Evolutionary conservation across 2,113 vertebrate species (phyloP).

Genomic region (Brachyhypopomus gauderio): DNA sequence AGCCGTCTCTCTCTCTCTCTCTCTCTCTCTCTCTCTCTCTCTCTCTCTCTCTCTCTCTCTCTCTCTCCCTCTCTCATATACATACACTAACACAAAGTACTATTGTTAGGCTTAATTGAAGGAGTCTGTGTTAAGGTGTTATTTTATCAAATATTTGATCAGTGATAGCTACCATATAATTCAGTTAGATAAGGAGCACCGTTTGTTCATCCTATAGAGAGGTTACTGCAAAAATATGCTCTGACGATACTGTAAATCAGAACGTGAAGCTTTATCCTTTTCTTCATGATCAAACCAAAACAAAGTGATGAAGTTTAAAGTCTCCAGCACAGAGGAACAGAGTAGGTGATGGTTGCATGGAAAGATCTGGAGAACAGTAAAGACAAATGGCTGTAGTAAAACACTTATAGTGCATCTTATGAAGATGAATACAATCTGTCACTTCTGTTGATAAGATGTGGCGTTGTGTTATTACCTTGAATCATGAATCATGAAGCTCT

Average conservation of each 20-base stretch:
- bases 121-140: conserved; percentile 45
- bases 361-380: too few relatives aligned
- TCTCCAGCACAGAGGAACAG: background rate
- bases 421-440: too few relatives aligned
- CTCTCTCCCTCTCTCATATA: background rate
- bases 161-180: conserved; percentile 43
- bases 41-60: background rate
- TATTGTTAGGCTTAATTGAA: conserved; percentile 44
- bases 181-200: conserved; percentile 41
- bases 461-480: conserved; percentile 23
- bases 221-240: conserved; percentile 41
- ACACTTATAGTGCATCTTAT: too few relatives aligned
- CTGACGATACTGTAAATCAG: conserved; percentile 26
- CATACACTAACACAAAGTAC: conserved; percentile 6
- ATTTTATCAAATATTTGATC: conserved; percentile 51
- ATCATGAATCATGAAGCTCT: conserved; percentile 33
- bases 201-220: conserved; percentile 40
- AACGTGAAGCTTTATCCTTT: conserved; percentile 14
- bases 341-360: too few relatives aligned
- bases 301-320: background rate
- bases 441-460: background rate
- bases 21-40: background rate
- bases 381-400: too few relatives aligned
- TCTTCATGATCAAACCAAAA: conserved; percentile 39
- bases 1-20: background rate